phyloP scores from a whole-genome alignment of 2,113 vertebrate genomes.

The Heterochromis multidens region DNA sequence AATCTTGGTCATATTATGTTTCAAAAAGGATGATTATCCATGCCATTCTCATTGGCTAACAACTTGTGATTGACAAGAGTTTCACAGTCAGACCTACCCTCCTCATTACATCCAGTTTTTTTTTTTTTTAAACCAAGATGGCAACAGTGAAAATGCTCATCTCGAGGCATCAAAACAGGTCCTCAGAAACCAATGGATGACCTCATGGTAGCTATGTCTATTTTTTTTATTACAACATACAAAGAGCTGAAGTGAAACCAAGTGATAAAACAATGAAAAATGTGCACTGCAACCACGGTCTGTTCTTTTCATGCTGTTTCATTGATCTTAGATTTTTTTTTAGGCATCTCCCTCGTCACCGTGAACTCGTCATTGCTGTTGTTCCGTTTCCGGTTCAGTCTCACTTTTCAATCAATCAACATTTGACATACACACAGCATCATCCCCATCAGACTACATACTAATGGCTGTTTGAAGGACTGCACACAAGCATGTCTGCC shows the following conservation, averaged over 20 bases:
- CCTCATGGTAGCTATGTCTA: background rate
- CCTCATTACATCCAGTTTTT: background rate
- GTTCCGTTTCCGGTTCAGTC: background rate
- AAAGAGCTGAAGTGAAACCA: background rate
- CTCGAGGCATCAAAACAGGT: background rate
- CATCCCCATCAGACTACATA: background rate
- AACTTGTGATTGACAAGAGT: background rate
- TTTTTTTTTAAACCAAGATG: background rate
- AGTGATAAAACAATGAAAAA: background rate
- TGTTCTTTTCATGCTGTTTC: background rate
- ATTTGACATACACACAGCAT: background rate
- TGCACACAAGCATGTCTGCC: background rate
- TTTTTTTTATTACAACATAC: background rate
- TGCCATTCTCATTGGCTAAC: background rate
- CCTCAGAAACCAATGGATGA: background rate
- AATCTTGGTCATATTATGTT: background rate
- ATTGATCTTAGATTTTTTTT: background rate
- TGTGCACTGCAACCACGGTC: background rate
- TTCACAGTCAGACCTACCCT: background rate
- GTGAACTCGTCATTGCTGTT: background rate
- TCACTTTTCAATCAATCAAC: background rate
- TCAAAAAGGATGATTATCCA: background rate
- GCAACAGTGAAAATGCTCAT: background rate
- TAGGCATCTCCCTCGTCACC: background rate
- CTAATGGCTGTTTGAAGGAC: background rate